Base-by-base conservation (phyloP, 2,113 vertebrate species). In the Ageneiosus marmoratus region DNA sequence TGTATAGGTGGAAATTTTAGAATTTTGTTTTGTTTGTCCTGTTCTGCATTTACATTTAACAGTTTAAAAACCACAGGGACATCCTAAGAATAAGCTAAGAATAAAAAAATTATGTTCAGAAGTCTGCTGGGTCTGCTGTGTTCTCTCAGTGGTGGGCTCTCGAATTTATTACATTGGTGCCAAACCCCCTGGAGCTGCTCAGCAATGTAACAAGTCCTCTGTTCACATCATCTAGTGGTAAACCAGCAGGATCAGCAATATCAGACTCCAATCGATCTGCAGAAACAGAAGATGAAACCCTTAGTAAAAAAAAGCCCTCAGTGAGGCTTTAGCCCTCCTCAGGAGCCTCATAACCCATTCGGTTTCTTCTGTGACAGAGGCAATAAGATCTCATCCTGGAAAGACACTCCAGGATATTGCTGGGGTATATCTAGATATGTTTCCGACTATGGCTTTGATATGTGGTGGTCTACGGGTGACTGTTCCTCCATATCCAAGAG, bases 171-270 rank as follows among this genome's bases (percentile, higher is more conserved):
- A 51, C 2, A 74, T 2, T 20, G 72, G 27, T 51, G 16, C 27
- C 46, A 74, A 74, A 74, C 0, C 27, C n/a, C 15, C 0, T 2
- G 15, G n/a, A 46, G 8, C 18, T 67, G 9, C 3, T 22, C 32
- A 46, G n/a, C 24, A 37, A 41, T 37, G 10, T n/a, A 4, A 22
- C 44, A 5, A n/a, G 41, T 44, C 41, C 11, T 70, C 37, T 46
- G 22, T 22, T 70, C 10, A 70, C 37, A 70, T 70, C 67, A 46
- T 70, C 37, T 70, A 51, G 15, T 74, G 72, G 13, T 74, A 50
- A 50, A 74, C 27, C 72, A 51, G 48, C n/a, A 51, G 27, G n/a
- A 73, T 50, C 46, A 73, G 46, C 70, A 73, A 50, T 6, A 73
- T 73, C 46, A 73, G 44, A 46, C 6, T 73, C 7, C 29, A 73